Base-by-base conservation (phyloP, 2,113 vertebrate species). In the Hirundichthys speculiger region DNA sequence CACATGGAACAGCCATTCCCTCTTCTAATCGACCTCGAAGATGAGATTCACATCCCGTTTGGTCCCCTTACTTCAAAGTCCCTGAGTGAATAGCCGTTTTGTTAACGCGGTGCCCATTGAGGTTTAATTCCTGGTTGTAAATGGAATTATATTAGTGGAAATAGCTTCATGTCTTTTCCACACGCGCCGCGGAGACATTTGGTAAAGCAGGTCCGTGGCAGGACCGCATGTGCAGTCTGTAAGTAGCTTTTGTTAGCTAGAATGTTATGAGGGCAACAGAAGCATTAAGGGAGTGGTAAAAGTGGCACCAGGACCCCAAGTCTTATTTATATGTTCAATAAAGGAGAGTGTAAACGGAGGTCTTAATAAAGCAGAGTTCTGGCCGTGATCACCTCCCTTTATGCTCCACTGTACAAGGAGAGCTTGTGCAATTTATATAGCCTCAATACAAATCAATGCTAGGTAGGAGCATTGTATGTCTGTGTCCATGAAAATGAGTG, bases 311-410 rank as follows among this genome's bases (percentile, higher is more conserved):
- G 66, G 48, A 60, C 65, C 47, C 15, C 2, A 25, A 39, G 69
- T 20, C 72, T 87, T 87, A 89, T 92, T 91, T 89, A 91, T 87
- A 76, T 6, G 71, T 82, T 85, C 87, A 91, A 90, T 92, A 90
- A 90, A 88, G 60, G 45, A 22, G 52, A 86, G 74, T 57, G 75
- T 87, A 90, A 91, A 90, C 84, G 89, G 69, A 74, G 69, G 74
- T 83, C 75, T 86, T 86, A 80, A 88, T 90, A 90, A 86, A 88
- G 64, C 54, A 43, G 20, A 42, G 60, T 67, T 85, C 63, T 77
- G 80, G 70, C 65, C 71, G 45, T 51, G 73, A 80, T 82, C 69
- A 30, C 63, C 62, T 74, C 58, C 30, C 73, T 81, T 80, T 73
- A 66, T 64, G 78, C 69, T 74, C 57, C 38, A 3, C 56, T 39